Conservation (phyloP, 2,113 vertebrate genomes). For the Psophia crepitans region DNA sequence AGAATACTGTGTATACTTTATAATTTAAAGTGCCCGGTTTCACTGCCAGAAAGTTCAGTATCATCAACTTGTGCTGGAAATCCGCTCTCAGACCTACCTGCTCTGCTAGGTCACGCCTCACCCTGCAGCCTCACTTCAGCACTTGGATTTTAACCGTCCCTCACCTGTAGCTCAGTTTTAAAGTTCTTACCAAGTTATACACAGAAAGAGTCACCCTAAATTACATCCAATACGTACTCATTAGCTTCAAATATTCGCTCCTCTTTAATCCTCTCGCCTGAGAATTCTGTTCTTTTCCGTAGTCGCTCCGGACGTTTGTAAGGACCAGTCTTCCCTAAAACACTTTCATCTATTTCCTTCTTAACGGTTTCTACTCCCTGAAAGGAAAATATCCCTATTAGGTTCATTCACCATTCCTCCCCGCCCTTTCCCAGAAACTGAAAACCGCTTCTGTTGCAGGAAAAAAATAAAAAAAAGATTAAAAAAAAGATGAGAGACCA, state of each 20-base stretch:
- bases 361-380: constrained; percentile 91
- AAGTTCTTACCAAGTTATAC: background rate
- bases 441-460: background rate
- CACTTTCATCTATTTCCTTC: constrained; percentile 88
- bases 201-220: background rate
- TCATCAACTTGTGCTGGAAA: background rate
- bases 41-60: accelerated
- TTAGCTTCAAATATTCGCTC: constrained; percentile 87
- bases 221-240: constrained; percentile 74
- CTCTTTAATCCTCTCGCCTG: constrained; percentile 79
- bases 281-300: constrained; percentile 89
- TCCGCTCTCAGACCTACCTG: background rate
- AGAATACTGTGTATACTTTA: accelerated
- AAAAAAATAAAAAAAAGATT: too few species aligned
- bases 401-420: accelerated
- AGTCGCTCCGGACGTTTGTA: constrained; percentile 86
- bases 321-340: constrained; percentile 84
- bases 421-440: background rate
- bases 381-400: background rate
- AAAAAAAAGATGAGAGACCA: background rate
- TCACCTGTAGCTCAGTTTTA: background rate
- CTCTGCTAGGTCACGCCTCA: background rate
- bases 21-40: background rate
- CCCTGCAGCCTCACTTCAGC: background rate
- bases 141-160: background rate